Base-by-base conservation (phyloP, 1,140 invertebrate genomes). In the Archivesica marissinica region DNA sequence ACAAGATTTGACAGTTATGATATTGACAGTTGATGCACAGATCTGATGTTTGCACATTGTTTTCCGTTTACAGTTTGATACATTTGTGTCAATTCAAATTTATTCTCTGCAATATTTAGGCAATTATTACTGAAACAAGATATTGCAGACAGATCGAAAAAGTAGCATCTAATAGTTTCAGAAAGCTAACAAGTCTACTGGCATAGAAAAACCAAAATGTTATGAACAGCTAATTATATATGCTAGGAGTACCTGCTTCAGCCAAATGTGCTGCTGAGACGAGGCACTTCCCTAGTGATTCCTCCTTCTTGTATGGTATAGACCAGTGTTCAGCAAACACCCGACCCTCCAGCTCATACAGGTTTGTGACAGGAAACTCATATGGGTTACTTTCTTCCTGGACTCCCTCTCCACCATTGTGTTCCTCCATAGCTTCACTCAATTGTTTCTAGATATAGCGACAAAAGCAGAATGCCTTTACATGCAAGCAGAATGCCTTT, bases 281-380 rank as follows among this genome's bases (percentile, higher is more conserved):
- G 23, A 95, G 89, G 89, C 95, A 95, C 89, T 94, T 94, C 25
- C 94, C 95, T 11, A 95, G 86, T 33, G 94, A 95, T 88, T 95
- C 95, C 79, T 95, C 95, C 86, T 93, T 93, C 80, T 95, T 95
- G 88, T 95, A 95, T 17, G 95, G 95, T 76, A 95, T 95, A n/a
- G 94, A 95, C 95, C 95, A 95, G 54, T 94, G 93, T 77, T 95
- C 95, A n/a, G 94, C 94, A 91, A 95, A 95, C 30, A 95, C 94
- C 54, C 95, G 88, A n/a, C 92, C 91, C 88, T 95, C 94, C 17
- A 95, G 90, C 87, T 95, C 95, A 92, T 95, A 94, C 44, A 95
- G 88, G 88, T 95, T 94, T n/a, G 94, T 94, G 44, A 94, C 92
- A 38, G 95, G 95, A 91, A 95, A 95, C 82, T 94, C 95, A 74